phyloP scores from a whole-genome alignment of 2,113 vertebrate species.

The Isurus oxyrinchus region DNA sequence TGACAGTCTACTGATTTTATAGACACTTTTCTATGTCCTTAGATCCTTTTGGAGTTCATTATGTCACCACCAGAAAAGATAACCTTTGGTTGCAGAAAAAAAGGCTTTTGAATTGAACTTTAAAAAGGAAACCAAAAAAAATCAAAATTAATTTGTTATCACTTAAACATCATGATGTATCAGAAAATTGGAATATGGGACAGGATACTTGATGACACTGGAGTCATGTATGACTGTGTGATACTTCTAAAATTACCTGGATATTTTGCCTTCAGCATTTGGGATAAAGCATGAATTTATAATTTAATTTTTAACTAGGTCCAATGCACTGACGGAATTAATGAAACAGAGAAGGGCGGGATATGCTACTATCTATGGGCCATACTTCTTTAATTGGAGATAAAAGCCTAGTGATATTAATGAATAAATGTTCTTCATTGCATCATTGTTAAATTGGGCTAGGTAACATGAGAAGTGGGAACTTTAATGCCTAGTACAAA shows the following conservation, averaged over 20 bases:
- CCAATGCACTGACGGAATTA: neutral
- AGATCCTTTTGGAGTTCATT: neutral
- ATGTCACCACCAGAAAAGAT: neutral
- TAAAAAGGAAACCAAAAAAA: neutral
- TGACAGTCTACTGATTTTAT: neutral
- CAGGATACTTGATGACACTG: neutral
- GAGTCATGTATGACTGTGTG: neutral
- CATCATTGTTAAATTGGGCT: neutral
- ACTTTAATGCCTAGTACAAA: neutral
- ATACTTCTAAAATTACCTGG: neutral
- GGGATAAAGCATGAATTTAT: neutral
- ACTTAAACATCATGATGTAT: neutral
- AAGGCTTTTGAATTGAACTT: neutral
- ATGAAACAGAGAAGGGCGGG: neutral
- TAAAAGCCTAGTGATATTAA: neutral
- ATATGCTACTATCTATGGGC: neutral
- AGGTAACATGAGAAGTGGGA: neutral
- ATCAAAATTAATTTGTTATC: neutral
- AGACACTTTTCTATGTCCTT: neutral
- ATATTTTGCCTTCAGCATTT: neutral
- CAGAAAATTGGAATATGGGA: neutral
- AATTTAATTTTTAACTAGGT: neutral
- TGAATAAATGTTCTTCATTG: neutral
- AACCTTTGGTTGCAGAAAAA: neutral
- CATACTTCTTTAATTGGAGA: neutral